phyloP scores from a whole-genome alignment of 2,797 vertebrate species.

The Hemitrygon akajei region DNA sequence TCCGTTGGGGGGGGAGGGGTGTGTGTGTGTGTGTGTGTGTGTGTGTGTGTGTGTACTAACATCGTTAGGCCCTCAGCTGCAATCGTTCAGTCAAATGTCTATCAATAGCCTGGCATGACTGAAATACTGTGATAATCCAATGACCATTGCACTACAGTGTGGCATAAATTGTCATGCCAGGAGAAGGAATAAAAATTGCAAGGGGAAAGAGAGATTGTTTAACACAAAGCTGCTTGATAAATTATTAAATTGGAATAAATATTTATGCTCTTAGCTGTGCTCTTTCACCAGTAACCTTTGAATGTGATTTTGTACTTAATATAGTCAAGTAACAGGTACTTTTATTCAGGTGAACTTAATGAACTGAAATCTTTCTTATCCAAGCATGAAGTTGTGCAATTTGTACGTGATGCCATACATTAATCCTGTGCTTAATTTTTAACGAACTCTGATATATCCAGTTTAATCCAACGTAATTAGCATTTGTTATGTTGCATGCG shows the following conservation, averaged over 20 bases:
- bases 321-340: not conserved
- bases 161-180: too few relatives aligned
- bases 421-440: not conserved
- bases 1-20: too few relatives aligned
- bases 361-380: not conserved
- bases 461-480: slow-evolving; percentile 19
- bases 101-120: not conserved
- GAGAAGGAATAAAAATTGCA: not conserved
- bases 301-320: not conserved
- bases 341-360: slow-evolving; percentile 28
- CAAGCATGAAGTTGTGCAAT: not conserved
- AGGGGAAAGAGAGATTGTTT: not conserved
- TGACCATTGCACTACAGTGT: not conserved
- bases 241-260: not conserved
- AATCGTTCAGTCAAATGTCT: not conserved
- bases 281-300: slow-evolving; percentile 10
- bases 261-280: not conserved
- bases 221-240: not conserved
- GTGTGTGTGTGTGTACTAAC: not conserved
- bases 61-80: not conserved
- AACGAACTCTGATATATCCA: slow-evolving; percentile 27
- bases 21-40: too few relatives aligned
- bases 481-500: not conserved
- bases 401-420: not conserved
- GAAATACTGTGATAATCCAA: not conserved